phyloP scores from a whole-genome alignment of 23 tunicate species.

The Styela clava region DNA sequence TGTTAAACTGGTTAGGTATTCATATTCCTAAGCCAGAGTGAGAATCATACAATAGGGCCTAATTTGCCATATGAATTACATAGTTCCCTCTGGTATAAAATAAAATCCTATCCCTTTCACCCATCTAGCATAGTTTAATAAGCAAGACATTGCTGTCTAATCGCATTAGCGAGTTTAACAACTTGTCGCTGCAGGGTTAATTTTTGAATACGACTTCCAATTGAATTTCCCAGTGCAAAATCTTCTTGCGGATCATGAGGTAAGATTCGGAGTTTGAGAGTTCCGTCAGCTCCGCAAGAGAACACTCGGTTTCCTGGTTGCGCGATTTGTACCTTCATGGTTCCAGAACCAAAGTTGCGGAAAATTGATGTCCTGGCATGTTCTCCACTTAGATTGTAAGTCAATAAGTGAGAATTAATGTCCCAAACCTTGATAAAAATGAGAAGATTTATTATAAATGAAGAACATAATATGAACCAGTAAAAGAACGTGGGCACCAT shows the following conservation, averaged over 20 bases:
- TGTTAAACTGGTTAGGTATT: too few species aligned
- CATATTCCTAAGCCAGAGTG: too few species aligned
- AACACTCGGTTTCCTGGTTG: constrained; percentile 41
- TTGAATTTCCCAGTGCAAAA: not conserved
- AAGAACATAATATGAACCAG: too few species aligned
- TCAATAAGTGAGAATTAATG: constrained; percentile 37
- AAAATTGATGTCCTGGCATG: constrained; percentile 79
- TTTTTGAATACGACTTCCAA: constrained; percentile 12
- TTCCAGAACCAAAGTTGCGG: constrained; percentile 79
- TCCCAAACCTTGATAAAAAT: constrained; percentile 52
- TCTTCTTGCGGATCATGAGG: constrained; percentile 28
- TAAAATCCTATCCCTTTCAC: too few species aligned
- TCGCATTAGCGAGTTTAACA: constrained; percentile 16
- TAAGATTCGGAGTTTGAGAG: constrained; percentile 63
- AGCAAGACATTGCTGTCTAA: constrained; percentile 26
- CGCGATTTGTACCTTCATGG: constrained; percentile 43
- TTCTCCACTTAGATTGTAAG: constrained; percentile 34
- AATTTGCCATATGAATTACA: too few species aligned
- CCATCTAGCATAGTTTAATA: constrained; percentile 1
- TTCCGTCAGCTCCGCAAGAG: constrained; percentile 94
- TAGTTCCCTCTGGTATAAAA: too few species aligned
- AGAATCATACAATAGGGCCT: too few species aligned
- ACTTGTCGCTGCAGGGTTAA: constrained; percentile 25
- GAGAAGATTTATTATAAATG: too few species aligned
- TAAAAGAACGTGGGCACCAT: too few species aligned